A percentile compares a stretch with the other conserved stretches of the same genome.
These are phyloP conservation scores for Eretmochelys imbricata DNA, from an alignment of 2,113 vertebrate genomes.

Conservation along the genomic window DNA sequence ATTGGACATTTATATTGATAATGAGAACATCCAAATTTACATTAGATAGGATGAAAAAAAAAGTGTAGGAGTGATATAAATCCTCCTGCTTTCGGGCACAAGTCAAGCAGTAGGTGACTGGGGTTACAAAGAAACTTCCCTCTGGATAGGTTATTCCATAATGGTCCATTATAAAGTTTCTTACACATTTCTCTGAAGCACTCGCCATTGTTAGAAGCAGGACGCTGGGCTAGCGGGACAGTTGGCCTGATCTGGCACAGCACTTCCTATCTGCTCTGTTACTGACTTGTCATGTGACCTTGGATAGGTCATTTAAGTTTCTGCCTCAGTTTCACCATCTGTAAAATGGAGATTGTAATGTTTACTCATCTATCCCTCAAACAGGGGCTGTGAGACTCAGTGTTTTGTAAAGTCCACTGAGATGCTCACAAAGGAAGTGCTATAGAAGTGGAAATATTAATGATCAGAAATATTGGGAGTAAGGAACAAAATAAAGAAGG, in stretches of 20 bases:
- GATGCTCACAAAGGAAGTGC: background rate
- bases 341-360: background rate
- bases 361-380: background rate
- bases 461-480: background rate
- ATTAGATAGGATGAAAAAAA: background rate
- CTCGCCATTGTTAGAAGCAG: background rate
- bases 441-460: background rate
- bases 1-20: background rate
- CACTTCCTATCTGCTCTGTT: background rate
- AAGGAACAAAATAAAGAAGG: background rate
- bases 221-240: background rate
- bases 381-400: background rate
- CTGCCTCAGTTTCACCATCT: background rate
- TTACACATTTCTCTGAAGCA: background rate
- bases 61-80: background rate
- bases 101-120: background rate
- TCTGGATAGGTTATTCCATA: background rate
- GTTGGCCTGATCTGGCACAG: background rate
- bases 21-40: background rate
- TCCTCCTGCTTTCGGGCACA: background rate
- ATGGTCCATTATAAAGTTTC: background rate
- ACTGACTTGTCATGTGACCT: background rate
- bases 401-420: background rate
- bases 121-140: background rate
- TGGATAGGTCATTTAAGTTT: background rate